Evolutionary conservation across 2,113 vertebrate genomes (phyloP).

Genomic region (Trematocara macrostoma): DNA sequence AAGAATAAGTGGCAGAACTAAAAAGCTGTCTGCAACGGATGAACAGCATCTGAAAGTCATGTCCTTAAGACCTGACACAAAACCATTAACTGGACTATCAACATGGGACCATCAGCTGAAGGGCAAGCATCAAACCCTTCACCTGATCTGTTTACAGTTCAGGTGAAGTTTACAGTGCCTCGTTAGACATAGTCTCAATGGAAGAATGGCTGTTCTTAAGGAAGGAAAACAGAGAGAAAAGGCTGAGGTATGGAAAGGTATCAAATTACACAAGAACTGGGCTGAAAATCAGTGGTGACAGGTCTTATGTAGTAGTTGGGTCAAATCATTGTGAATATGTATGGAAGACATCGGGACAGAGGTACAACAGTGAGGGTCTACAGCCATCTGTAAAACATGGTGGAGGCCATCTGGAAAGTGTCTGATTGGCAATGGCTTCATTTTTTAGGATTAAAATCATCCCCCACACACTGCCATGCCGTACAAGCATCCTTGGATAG

Average conservation of each 20-base stretch:
- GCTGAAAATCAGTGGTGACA: not conserved
- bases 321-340: not conserved
- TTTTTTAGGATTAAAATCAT: not conserved
- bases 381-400: not conserved
- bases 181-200: not conserved
- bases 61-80: not conserved
- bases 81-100: not conserved
- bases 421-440: not conserved
- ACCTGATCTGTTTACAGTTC: not conserved
- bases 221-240: not conserved
- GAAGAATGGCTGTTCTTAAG: not conserved
- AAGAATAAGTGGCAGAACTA: not conserved
- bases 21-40: not conserved
- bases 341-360: not conserved
- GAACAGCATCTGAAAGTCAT: not conserved
- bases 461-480: not conserved
- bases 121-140: not conserved
- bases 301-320: not conserved
- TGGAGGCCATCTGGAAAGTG: not conserved
- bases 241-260: not conserved
- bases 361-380: not conserved
- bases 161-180: not conserved
- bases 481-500: not conserved
- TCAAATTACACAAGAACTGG: not conserved
- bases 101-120: not conserved